These are phyloP conservation scores for Alligator mississippiensis DNA, from an alignment of 2,113 vertebrate species.

Conservation along the genomic window DNA sequence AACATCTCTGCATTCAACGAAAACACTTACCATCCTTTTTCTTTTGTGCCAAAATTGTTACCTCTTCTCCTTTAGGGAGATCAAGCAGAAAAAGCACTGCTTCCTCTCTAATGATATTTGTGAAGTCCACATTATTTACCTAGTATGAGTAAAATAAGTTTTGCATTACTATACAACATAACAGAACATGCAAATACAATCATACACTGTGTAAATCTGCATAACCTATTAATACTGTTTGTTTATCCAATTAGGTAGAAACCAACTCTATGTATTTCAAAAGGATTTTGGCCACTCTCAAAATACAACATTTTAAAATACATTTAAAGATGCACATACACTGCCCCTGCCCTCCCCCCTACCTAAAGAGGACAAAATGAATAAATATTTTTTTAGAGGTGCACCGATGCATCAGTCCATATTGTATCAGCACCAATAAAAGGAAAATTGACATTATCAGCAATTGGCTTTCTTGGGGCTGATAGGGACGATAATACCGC, in stretches of 20 bases:
- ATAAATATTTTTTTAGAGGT: background rate
- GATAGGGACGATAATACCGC: too few relatives aligned
- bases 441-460: too few relatives aligned
- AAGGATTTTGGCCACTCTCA: background rate
- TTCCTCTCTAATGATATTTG: constrained; percentile 98
- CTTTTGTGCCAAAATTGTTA: constrained; percentile 97
- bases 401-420: too few relatives aligned
- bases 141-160: constrained; percentile 62
- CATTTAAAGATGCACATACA: too few relatives aligned
- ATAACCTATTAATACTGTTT: background rate
- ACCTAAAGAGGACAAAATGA: background rate
- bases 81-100: constrained; percentile 97
- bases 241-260: background rate
- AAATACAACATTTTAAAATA: background rate
- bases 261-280: background rate
- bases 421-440: too few relatives aligned
- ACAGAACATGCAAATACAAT: background rate
- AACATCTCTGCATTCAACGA: background rate
- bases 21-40: constrained; percentile 93
- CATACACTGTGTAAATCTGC: background rate
- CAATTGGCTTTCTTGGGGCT: too few relatives aligned
- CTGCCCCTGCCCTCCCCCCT: too few relatives aligned
- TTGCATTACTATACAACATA: background rate
- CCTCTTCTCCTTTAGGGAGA: constrained; percentile 95
- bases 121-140: constrained; percentile 99